Percentiles rank a stretch among this genome's conserved stretches.
phyloP scores from a whole-genome alignment of 2,888 invertebrate species.

The Branchinecta sandiegonensis region DNA sequence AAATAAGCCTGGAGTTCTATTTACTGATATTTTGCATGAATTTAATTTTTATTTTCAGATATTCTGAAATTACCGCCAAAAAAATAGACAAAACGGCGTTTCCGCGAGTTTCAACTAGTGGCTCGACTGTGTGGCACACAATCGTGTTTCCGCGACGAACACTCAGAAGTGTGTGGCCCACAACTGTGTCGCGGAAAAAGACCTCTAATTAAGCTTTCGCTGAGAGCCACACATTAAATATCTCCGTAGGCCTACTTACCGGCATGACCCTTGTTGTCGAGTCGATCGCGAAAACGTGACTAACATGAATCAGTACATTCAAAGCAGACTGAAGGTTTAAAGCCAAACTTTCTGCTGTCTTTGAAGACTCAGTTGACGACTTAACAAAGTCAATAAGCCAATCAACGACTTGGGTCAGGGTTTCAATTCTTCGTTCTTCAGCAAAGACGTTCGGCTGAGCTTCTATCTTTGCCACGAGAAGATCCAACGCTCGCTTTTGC shows the following conservation, averaged over 20 bases:
- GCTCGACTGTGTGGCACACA: too few species aligned
- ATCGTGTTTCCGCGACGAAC: too few species aligned
- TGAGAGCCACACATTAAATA: too few species aligned
- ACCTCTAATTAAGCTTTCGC: too few species aligned
- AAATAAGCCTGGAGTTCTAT: too few species aligned
- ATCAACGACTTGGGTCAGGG: slow-evolving; percentile 25
- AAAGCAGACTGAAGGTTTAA: not conserved
- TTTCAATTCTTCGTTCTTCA: slow-evolving; percentile 25
- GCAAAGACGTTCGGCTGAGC: slow-evolving; percentile 46
- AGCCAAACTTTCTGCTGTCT: not conserved
- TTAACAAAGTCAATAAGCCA: slow-evolving; percentile 7
- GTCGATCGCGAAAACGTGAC: not conserved
- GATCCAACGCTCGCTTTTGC: slow-evolving; percentile 58
- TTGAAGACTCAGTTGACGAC: not conserved
- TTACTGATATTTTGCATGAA: too few species aligned
- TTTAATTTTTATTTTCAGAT: too few species aligned
- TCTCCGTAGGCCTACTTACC: not conserved
- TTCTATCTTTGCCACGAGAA: slow-evolving; percentile 65
- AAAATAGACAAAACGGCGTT: too few species aligned
- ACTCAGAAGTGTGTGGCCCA: too few species aligned
- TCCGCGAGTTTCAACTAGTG: too few species aligned
- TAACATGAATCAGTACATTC: slow-evolving; percentile 3
- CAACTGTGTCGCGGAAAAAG: too few species aligned
- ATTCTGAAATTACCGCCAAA: too few species aligned
- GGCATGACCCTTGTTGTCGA: slow-evolving; percentile 6